Evolutionary conservation across 2,888 invertebrate genomes (phyloP), one percentile per base, ranked within the genome.

Genomic region (Escarpia spicata): DNA sequence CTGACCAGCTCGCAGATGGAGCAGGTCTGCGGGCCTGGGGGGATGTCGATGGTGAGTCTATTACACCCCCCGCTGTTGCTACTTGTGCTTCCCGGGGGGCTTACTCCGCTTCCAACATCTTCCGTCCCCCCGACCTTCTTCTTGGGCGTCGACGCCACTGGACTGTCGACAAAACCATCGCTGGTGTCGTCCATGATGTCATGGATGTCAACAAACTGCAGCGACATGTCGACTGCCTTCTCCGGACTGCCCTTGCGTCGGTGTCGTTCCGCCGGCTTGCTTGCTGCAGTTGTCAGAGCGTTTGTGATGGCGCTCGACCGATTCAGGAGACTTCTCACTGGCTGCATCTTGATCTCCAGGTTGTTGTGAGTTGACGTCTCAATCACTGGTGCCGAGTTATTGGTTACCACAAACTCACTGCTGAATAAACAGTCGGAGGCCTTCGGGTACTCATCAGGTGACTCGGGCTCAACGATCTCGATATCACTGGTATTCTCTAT

Each of bases 1-100:
- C 90, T 92, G 45, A 58, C 60, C 10, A 60, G 15, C 37, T 92
- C 10, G 90, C 94, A 94, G 52, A 93, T 45, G n/a, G 92, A 58
- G 90, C 94, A 94, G 26, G 91, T 92, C 45, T 92, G 93, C 19
- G 94, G 94, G 37, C 93, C 94, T 3, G 91, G 43, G 12, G 92
- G 92, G 15, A 92, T 92, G 43, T 92, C 92, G 19, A 92, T 37
- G 37, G 15, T 91, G 26, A 91, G 52, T 44, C 90, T 45, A 15
- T 1, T 58, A 90, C 44, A 91, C 75, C 75, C 75, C n/a, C 75
- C 75, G 6, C 75, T 75, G 58, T 58, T 91, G 91, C 44, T 58
- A 19, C 52, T 91, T 1, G 44, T 91, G 37, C 45, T 75, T 26
- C 43, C 43, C 58, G 19, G 92, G 43, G 92, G 75, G 31, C 43